Conservation (phyloP, 2,797 vertebrate species). For the Coilia nasus region DNA sequence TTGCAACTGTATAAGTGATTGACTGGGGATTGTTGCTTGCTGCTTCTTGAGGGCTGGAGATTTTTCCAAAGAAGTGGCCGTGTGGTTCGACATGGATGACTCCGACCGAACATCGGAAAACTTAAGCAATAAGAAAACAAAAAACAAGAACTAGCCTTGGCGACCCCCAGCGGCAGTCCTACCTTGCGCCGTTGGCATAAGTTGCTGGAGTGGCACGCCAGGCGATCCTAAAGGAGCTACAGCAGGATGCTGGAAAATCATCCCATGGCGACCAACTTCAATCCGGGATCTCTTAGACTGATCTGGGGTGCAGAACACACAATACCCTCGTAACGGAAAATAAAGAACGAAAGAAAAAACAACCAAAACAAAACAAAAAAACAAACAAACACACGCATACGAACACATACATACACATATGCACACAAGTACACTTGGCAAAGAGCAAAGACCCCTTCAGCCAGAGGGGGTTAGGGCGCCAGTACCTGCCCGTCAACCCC, state of each 20-base stretch:
- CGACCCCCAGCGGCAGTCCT: slow-evolving; percentile 77
- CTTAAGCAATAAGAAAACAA: slow-evolving; percentile 59
- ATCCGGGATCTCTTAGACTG: slow-evolving; percentile 99
- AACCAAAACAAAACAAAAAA: slow-evolving; percentile 13
- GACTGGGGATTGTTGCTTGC: background rate
- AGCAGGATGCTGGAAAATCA: slow-evolving; percentile 99
- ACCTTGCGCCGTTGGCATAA: slow-evolving; percentile 99
- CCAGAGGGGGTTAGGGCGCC: slow-evolving; percentile 35
- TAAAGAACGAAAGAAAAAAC: slow-evolving; percentile 37
- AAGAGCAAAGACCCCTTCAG: slow-evolving; percentile 72
- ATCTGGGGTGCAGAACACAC: slow-evolving; percentile 95
- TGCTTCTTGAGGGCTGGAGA: background rate
- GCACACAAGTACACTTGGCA: slow-evolving; percentile 65
- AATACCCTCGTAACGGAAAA: slow-evolving; percentile 85
- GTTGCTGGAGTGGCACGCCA: slow-evolving; percentile 97
- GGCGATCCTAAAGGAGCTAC: slow-evolving; percentile 90
- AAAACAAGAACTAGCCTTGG: slow-evolving; percentile 72
- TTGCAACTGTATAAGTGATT: background rate
- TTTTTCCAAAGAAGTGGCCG: background rate
- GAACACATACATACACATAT: slow-evolving; percentile 12
- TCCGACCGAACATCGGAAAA: slow-evolving; percentile 21
- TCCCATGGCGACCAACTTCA: slow-evolving; percentile 98
- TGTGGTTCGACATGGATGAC: background rate
- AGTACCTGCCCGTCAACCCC: slow-evolving; percentile 16
- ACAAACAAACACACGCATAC: slow-evolving; percentile 12